Percentiles rank a stretch among this genome's conserved stretches.
Evolutionary conservation across 2,797 vertebrate genomes (phyloP).

Genomic region (Podarcis siculus): DNA sequence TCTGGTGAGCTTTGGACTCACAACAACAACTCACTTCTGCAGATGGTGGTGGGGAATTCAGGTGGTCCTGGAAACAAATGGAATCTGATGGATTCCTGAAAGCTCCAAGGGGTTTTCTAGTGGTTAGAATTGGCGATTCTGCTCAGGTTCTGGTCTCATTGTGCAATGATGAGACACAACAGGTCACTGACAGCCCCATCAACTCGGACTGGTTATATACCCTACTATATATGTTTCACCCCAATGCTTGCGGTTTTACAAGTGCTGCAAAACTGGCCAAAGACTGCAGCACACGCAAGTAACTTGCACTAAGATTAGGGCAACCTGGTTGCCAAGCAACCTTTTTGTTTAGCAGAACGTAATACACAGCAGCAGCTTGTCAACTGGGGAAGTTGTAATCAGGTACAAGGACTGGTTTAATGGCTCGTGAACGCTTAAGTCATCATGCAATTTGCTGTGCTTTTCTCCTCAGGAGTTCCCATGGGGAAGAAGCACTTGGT

Average conservation of each 20-base stretch:
- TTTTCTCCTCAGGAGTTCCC: neutral
- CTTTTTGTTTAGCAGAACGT: neutral
- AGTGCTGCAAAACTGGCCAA: neutral
- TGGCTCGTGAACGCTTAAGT: neutral
- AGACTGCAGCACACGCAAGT: neutral
- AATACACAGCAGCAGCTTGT: neutral
- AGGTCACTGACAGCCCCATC: no score
- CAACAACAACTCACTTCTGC: no score
- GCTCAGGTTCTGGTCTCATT: no score
- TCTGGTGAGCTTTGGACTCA: no score
- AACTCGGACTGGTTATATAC: neutral
- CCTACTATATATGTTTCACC: no score
- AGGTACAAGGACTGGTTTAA: neutral
- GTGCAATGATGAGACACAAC: no score
- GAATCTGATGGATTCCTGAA: no score
- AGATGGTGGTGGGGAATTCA: no score
- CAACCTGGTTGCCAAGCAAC: neutral
- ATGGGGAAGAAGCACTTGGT: neutral
- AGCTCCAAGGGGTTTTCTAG: no score
- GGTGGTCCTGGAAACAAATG: no score
- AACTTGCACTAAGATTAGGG: neutral
- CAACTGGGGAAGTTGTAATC: neutral
- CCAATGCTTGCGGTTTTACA: neutral
- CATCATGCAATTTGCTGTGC: neutral
- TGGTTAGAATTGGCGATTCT: no score